These are phyloP conservation scores for Amphipoea lucens DNA, from an alignment of 2,888 invertebrate species.

Conservation along the genomic window DNA sequence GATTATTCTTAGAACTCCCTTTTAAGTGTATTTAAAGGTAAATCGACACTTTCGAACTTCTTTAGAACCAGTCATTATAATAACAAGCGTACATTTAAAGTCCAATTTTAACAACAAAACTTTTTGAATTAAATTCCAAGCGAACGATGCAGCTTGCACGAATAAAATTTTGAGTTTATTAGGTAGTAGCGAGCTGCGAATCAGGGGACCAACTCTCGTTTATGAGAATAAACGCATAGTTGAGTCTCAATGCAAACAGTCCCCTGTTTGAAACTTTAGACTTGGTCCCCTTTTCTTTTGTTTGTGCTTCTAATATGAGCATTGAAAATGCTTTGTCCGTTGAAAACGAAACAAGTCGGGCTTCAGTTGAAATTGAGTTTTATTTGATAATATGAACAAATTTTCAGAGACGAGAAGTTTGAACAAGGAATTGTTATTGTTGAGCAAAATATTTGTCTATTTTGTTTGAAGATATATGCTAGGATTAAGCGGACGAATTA, in stretches of 20 bases:
- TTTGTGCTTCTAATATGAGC: conserved; percentile 46
- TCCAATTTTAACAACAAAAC: conserved; percentile 27
- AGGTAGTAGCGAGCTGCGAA: conserved; percentile 29
- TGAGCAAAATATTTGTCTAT: conserved; percentile 16
- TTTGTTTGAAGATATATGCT: conserved; percentile 17
- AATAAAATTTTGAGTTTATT: conserved; percentile 52
- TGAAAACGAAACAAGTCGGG: conserved; percentile 46
- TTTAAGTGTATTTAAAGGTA: neutral
- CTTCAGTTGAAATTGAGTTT: conserved; percentile 46
- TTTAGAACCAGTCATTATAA: neutral
- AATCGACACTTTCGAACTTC: neutral
- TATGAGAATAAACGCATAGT: conserved; percentile 59
- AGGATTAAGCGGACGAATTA: neutral
- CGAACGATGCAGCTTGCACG: conserved; percentile 20
- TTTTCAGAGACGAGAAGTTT: conserved; percentile 33
- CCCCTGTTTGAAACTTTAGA: conserved; percentile 50
- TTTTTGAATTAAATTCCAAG: conserved; percentile 30
- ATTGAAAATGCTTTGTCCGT: conserved; percentile 55
- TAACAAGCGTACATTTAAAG: conserved; percentile 1
- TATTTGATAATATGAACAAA: conserved; percentile 48
- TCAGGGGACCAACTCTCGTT: conserved; percentile 41
- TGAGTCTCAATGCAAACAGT: conserved; percentile 37
- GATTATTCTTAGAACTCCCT: conserved; percentile 21
- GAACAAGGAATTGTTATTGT: conserved; percentile 11
- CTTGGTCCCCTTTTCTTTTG: conserved; percentile 48